Evolutionary conservation across 2,113 vertebrate species (phyloP).

Genomic region (Pelodiscus sinensis): DNA sequence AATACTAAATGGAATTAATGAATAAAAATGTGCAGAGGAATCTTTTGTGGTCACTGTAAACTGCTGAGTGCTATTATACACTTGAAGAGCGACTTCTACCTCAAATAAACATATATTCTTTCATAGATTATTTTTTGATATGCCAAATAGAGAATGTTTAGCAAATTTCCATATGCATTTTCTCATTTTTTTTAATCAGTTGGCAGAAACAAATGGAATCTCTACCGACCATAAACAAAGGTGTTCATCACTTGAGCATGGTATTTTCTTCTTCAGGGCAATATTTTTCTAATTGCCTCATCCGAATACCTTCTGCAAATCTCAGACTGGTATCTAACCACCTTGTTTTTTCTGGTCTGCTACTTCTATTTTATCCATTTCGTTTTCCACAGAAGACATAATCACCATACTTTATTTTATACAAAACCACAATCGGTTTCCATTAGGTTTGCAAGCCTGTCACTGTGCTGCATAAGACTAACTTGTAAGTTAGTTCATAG

Average conservation of each 20-base stretch:
- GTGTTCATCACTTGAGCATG: background rate
- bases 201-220: background rate
- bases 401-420: accelerated
- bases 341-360: background rate
- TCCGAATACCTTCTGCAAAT: background rate
- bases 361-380: background rate
- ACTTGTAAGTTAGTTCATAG: background rate
- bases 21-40: background rate
- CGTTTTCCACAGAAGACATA: background rate
- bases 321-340: accelerated
- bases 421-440: accelerated
- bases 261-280: background rate
- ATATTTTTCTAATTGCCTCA: background rate
- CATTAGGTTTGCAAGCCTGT: background rate
- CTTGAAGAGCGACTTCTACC: too few species aligned
- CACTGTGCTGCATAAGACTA: accelerated
- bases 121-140: too few species aligned
- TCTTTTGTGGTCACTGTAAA: too few species aligned
- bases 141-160: too few species aligned
- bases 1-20: slow-evolving; percentile 16
- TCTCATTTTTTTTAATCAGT: too few species aligned
- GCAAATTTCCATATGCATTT: too few species aligned
- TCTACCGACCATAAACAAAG: background rate
- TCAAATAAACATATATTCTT: too few species aligned
- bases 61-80: too few species aligned